Percentiles rank a stretch among this genome's conserved stretches.
Evolutionary conservation across 2,888 invertebrate genomes (phyloP).

Genomic region (Apamea epomidion): DNA sequence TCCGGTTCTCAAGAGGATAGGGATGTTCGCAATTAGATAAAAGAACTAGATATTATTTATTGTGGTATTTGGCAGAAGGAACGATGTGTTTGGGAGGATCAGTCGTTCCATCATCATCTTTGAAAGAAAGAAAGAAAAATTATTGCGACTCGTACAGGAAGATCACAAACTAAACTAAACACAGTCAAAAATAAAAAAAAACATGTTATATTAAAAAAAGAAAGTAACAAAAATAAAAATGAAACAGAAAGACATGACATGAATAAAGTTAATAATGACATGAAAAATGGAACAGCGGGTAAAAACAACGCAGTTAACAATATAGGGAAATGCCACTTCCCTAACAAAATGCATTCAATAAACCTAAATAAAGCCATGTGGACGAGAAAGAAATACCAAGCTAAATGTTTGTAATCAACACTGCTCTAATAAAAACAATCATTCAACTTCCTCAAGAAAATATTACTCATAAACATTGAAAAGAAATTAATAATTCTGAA

Average conservation of each 20-base stretch:
- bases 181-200: too few relatives aligned
- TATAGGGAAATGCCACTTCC: neutral
- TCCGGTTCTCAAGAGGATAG: slow-evolving; percentile 87
- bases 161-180: too few relatives aligned
- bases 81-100: neutral
- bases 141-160: too few relatives aligned
- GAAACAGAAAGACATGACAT: neutral
- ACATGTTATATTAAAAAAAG: too few relatives aligned
- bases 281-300: neutral
- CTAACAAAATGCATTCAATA: neutral
- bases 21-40: slow-evolving; percentile 57
- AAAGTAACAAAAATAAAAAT: too few relatives aligned
- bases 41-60: slow-evolving; percentile 32
- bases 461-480: slow-evolving; percentile 21
- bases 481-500: slow-evolving; percentile 39
- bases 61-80: slow-evolving; percentile 7
- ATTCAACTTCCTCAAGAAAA: slow-evolving; percentile 25
- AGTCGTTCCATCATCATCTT: neutral
- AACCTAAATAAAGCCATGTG: neutral
- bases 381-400: neutral
- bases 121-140: too few relatives aligned
- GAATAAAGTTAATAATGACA: too few relatives aligned
- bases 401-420: slow-evolving; percentile 11
- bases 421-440: slow-evolving; percentile 9
- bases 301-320: neutral